Evolutionary conservation across 2,113 vertebrate species (phyloP).

Genomic region (Lagopus leucura): DNA sequence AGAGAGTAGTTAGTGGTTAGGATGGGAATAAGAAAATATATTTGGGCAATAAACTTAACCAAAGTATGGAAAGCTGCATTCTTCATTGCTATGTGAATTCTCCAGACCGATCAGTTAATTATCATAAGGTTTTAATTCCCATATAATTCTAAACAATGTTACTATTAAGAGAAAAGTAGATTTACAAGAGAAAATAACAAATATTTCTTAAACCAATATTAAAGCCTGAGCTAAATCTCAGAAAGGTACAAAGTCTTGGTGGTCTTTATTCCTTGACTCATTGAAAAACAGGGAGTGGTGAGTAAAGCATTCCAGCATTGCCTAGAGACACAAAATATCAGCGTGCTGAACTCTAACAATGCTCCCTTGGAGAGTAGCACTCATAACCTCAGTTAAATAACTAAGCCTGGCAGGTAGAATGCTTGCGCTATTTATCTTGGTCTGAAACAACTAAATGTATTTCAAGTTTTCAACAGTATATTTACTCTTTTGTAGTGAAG

Average conservation of each 20-base stretch:
- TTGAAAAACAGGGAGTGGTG: conserved; percentile 43
- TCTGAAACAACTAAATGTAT: not conserved
- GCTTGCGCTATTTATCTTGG: not conserved
- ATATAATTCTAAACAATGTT: not conserved
- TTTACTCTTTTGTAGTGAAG: conserved; percentile 9
- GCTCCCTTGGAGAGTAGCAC: not conserved
- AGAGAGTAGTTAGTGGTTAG: not conserved
- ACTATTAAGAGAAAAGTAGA: conserved; percentile 43
- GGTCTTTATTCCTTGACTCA: conserved; percentile 38
- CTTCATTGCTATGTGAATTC: conserved; percentile 9
- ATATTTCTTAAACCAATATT: conserved; percentile 4
- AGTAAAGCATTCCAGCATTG: conserved; percentile 12
- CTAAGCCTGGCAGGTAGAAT: conserved; percentile 9
- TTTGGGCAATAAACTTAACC: conserved; percentile 16
- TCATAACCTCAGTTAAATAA: not conserved
- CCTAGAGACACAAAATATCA: not conserved
- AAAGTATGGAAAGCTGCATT: conserved; percentile 16
- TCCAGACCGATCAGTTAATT: not conserved
- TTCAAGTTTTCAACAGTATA: conserved; percentile 16
- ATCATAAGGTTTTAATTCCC: not conserved
- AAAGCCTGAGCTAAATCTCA: not conserved
- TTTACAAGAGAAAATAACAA: conserved; percentile 32
- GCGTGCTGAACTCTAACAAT: conserved; percentile 1
- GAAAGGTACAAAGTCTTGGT: conserved; percentile 40
- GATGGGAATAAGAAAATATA: not conserved